Percentiles rank a stretch among this genome's conserved stretches.
These are phyloP conservation scores for Dasyornis broadbenti DNA, from an alignment of 2,113 vertebrate species.

Conservation along the genomic window DNA sequence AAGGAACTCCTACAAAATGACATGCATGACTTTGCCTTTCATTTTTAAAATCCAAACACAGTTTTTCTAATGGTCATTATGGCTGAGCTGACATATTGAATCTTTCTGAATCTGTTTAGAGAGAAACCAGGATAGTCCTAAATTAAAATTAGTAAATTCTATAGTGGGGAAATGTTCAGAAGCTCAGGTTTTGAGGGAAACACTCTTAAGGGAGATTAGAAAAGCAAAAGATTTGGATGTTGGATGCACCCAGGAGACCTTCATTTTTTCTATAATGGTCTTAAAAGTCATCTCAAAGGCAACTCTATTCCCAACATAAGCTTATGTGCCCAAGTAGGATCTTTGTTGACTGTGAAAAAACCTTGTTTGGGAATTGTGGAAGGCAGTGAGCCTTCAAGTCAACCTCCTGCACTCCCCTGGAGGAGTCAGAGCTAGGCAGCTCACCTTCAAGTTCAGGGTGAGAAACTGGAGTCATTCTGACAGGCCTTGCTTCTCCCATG, in stretches of 20 bases:
- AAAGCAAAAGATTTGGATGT: not conserved
- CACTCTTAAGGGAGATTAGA: not conserved
- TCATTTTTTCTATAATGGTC: not conserved
- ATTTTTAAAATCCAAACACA: not conserved
- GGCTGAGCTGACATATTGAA: not conserved
- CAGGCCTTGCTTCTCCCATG: too few species aligned
- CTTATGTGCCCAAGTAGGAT: not conserved
- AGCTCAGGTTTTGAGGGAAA: not conserved
- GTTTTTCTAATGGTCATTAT: not conserved
- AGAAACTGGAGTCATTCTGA: too few species aligned
- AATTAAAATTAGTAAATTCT: too few species aligned
- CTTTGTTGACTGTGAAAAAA: not conserved
- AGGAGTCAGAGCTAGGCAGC: too few species aligned
- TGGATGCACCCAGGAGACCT: not conserved
- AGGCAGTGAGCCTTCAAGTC: too few species aligned
- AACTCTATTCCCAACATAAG: not conserved
- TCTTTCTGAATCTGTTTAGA: not conserved
- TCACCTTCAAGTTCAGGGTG: too few species aligned
- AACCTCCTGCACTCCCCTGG: too few species aligned
- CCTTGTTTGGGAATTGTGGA: not conserved
- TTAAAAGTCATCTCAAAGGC: not conserved
- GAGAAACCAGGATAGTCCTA: not conserved
- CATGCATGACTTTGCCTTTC: not conserved
- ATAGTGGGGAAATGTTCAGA: not conserved
- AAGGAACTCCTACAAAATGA: slow-evolving; percentile 54